phyloP scores from a whole-genome alignment of 2,113 vertebrate genomes.

The Antennarius striatus region DNA sequence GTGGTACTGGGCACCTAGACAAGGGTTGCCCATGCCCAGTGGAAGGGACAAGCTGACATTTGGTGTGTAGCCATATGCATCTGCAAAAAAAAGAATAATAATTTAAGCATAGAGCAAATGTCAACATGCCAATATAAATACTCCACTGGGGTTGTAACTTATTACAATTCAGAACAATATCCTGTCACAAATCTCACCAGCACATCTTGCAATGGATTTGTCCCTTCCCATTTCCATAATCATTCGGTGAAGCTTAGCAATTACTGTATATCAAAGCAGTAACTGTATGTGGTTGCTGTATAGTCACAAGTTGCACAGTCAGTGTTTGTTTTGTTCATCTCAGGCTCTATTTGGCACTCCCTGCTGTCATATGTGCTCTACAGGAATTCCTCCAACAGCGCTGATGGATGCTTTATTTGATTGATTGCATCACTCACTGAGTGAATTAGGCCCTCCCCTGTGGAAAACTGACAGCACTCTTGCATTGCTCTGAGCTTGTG shows the following conservation, averaged over 20 bases:
- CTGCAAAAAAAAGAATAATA: constrained; percentile 76
- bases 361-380: constrained; percentile 70
- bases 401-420: constrained; percentile 75
- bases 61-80: constrained; percentile 90
- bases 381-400: constrained; percentile 67
- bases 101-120: constrained; percentile 7
- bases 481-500: constrained; percentile 66
- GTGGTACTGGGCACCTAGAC: constrained; percentile 87
- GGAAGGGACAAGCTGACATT: constrained; percentile 86
- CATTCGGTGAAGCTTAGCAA: constrained; percentile 60
- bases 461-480: constrained; percentile 77
- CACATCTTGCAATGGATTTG: constrained; percentile 17
- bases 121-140: not conserved
- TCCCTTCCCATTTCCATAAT: constrained; percentile 38
- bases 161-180: constrained; percentile 51
- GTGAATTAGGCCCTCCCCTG: constrained; percentile 75
- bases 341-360: constrained; percentile 62
- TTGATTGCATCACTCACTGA: constrained; percentile 77
- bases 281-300: constrained; percentile 48
- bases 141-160: constrained; percentile 20
- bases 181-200: constrained; percentile 33
- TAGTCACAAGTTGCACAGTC: constrained; percentile 47
- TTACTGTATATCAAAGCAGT: constrained; percentile 54
- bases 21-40: constrained; percentile 86
- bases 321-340: constrained; percentile 66